Base-by-base conservation (phyloP, 2,888 invertebrate species). In the Notodonta dromedarius region DNA sequence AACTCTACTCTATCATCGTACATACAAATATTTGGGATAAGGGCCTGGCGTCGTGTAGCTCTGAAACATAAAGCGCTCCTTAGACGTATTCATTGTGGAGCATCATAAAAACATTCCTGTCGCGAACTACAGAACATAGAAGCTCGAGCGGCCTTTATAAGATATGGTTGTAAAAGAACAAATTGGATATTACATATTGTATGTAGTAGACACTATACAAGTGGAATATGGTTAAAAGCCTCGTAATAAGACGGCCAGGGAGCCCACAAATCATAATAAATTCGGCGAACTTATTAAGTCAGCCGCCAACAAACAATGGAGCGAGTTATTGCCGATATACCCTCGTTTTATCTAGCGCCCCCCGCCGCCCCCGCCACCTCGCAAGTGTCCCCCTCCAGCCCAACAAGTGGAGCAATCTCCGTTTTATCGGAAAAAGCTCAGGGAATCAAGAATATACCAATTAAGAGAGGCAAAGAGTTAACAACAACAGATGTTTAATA, bases 211-310 rank as follows among this genome's bases (percentile, higher is more conserved):
- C 76, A 80, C 74, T 74, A 70, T 76, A 80, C 74, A 71, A 71
- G 69, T 80, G 71, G 76, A 79, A 77, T 85, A 85, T 82, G 77
- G 85, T 85, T 88, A 86, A 86, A 86, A 84, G 81, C 80, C 78
- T 80, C 85, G 79, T 90, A 90, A 91, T 88, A 90, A 89, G 88
- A 89, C 86, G 89, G 86, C 87, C 84, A 86, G 86, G 85, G 85
- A 86, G 85, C 82, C 87, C 84, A 90, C 89, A 91, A 91, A 91
- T 92, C 91, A 93, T 91, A 91, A 91, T 91, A 92, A 91, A 92
- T 92, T 90, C 81, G 87, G 85, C 78, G 88, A 89, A 90, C 91
- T 93, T 93, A 93, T 92, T 92, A 92, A 91, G 91, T 90, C 90
- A 85, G 88, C 88, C 87, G 88, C 88, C 88, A 86, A 90, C 91